Base-by-base conservation (phyloP, 2,797 vertebrate genomes). In the Gastrophryne carolinensis region DNA sequence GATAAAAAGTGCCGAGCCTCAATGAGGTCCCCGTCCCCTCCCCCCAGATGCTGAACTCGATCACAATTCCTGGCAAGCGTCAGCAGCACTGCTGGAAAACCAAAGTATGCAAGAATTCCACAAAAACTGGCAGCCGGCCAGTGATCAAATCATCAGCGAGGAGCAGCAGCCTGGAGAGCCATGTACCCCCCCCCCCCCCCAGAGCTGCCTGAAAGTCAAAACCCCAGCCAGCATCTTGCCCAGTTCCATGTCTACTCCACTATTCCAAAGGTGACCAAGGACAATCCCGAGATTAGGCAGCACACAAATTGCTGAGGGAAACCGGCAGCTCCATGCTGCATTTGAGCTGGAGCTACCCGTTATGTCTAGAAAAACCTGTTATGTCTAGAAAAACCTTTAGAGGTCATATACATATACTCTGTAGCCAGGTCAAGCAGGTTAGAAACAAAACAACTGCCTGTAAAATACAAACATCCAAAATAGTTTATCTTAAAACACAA, bases 181-280 rank as follows among this genome's bases (percentile, higher is more conserved):
- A 47, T 49, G 47, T 52, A 41, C 27, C 49, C 26, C 54, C 50
- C 3, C 37, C n/a, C n/a, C n/a, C n/a, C n/a, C n/a, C n/a, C n/a
- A n/a, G n/a, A n/a, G n/a, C n/a, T n/a, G n/a, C n/a, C n/a, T n/a
- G n/a, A n/a, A n/a, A n/a, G n/a, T n/a, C n/a, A n/a, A n/a, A n/a
- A n/a, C n/a, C n/a, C n/a, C n/a, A n/a, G n/a, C n/a, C n/a, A n/a
- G 15, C 3, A 49, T 57, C 1, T 9, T 27, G 24, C 57, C n/a
- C 44, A 3, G 54, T n/a, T 53, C 34, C 13, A 26, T 56, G 35
- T 50, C 15, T 5, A 27, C 26, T 32, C 8, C 26, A 13, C 15
- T 52, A 37, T 35, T 66, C 30, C 39, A 35, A 74, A 74, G 37
- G 61, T 74, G 72, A 74, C 52, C 8, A 21, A 66, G 62, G 72